These are phyloP conservation scores for Pteropus rufus DNA, from an alignment of 2,797 vertebrate species.

Conservation along the genomic window DNA sequence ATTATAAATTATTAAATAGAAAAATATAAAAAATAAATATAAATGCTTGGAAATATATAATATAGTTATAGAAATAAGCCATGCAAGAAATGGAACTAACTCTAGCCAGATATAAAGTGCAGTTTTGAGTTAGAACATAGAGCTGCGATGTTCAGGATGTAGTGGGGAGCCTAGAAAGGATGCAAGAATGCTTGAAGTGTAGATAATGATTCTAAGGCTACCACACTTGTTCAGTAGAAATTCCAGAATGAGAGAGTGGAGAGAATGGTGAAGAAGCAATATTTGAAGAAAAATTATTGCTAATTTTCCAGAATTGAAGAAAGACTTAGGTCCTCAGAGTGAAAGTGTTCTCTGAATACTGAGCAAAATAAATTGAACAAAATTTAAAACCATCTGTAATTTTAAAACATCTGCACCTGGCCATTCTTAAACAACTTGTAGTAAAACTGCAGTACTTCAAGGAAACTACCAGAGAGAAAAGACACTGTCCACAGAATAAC, in stretches of 20 bases:
- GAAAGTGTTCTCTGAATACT: not conserved
- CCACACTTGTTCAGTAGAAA: not conserved
- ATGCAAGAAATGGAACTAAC: not conserved
- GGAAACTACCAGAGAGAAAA: not conserved
- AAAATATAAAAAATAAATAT: not conserved
- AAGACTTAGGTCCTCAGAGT: not conserved
- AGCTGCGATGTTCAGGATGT: not conserved
- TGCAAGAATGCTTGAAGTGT: not conserved
- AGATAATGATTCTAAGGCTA: not conserved
- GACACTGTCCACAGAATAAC: not conserved
- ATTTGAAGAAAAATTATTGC: not conserved
- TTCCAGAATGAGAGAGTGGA: not conserved
- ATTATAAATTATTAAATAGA: not conserved
- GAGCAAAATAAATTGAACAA: not conserved
- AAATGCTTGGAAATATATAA: not conserved
- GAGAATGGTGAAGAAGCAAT: not conserved
- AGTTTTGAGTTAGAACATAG: not conserved
- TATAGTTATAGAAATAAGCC: not conserved
- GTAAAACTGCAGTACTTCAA: not conserved
- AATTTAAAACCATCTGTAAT: not conserved
- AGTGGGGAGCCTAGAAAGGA: not conserved
- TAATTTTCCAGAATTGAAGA: slow-evolving; percentile 6
- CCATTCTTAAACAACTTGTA: not conserved
- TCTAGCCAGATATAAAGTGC: not conserved
- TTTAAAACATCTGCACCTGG: not conserved